Conservation (phyloP, 2,113 vertebrate genomes). For the Potamarius usumacintae region DNA sequence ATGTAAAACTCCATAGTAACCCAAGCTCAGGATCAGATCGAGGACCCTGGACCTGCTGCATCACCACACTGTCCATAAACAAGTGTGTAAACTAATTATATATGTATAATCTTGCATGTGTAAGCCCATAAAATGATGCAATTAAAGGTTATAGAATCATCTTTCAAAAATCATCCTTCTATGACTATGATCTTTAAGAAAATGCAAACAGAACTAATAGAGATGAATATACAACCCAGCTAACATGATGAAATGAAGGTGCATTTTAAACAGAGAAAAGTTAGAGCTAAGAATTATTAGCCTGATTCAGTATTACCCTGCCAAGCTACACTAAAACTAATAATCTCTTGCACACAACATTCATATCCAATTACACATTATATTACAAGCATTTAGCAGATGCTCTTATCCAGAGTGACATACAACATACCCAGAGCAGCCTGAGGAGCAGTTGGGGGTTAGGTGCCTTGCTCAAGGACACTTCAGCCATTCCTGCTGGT, state of each 20-base stretch:
- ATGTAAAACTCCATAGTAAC: background rate
- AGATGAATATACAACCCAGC: background rate
- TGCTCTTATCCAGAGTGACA: too few relatives aligned
- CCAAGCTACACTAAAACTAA: slow-evolving; percentile 9
- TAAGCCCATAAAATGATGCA: slow-evolving; percentile 2
- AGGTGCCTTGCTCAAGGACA: too few relatives aligned
- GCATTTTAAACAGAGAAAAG: background rate
- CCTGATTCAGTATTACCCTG: background rate
- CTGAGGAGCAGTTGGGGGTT: too few relatives aligned
- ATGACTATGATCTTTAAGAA: background rate
- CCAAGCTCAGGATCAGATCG: background rate
- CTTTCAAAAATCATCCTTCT: background rate
- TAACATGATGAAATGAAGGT: background rate
- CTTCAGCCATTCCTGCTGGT: too few relatives aligned
- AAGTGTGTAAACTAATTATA: background rate
- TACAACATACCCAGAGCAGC: too few relatives aligned
- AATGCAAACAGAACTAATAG: background rate
- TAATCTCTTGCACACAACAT: background rate
- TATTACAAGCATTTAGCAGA: too few relatives aligned
- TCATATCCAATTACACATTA: background rate
- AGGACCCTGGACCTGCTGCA: background rate
- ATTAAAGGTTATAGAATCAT: background rate
- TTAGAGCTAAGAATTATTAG: slow-evolving; percentile 15
- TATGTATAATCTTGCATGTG: background rate
- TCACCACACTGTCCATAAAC: background rate